Conservation (phyloP, 2,113 vertebrate genomes). For the Lynx canadensis region DNA sequence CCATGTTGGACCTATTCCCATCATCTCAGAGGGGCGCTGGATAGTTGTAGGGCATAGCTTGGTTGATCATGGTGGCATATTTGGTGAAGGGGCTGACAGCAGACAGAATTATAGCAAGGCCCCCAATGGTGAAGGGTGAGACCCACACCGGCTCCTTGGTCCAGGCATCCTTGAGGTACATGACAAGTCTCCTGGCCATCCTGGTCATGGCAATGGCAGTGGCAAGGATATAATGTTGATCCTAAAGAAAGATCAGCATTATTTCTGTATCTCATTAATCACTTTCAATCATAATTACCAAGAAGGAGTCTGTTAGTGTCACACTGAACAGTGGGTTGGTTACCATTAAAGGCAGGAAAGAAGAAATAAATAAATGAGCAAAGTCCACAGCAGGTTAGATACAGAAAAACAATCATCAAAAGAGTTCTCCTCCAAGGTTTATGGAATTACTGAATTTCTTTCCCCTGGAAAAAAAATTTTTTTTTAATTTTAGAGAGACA, state of each 20-base stretch:
- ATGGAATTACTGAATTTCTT: background rate
- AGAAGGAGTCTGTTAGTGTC: background rate
- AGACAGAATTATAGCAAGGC: background rate
- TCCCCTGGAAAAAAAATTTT: background rate
- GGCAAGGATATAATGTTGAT: background rate
- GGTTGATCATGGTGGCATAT: background rate
- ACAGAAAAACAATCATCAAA: background rate
- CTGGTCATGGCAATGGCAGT: background rate
- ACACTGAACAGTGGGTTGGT: background rate
- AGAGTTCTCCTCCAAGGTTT: background rate
- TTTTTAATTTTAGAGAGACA: too few species aligned
- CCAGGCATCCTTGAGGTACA: background rate
- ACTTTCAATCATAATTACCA: background rate
- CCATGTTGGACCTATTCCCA: background rate
- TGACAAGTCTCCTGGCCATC: background rate
- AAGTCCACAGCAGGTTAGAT: background rate
- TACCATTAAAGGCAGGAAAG: background rate
- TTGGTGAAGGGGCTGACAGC: background rate
- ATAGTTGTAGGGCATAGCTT: background rate
- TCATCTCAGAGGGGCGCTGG: background rate
- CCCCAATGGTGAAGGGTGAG: background rate
- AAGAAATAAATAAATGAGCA: constrained; percentile 14
- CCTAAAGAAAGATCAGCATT: background rate
- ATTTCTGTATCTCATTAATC: background rate
- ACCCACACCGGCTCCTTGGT: background rate